phyloP scores from a whole-genome alignment of 2,888 invertebrate species.

The Enoplolaimus lenunculus region DNA sequence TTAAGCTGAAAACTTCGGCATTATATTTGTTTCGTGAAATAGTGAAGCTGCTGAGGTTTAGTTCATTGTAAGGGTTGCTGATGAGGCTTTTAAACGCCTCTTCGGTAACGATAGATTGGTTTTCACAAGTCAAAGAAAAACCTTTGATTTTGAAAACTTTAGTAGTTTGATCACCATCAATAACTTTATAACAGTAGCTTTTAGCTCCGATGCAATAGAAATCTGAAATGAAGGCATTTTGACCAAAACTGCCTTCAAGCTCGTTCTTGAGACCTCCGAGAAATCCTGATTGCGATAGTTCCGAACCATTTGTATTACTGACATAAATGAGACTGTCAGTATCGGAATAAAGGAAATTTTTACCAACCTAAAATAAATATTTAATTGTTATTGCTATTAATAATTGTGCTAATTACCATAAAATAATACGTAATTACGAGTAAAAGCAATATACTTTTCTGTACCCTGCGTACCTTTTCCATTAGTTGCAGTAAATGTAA shows the following conservation, averaged over 20 bases:
- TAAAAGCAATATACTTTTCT: too few relatives aligned
- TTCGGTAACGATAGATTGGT: too few relatives aligned
- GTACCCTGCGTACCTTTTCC: conserved; percentile 31
- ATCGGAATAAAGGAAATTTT: conserved; percentile 39
- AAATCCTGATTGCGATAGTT: not conserved
- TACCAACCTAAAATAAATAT: too few relatives aligned
- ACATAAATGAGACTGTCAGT: conserved; percentile 27
- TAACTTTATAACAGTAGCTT: conserved; percentile 10
- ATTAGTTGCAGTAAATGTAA: conserved; percentile 37
- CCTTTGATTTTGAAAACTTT: conserved; percentile 5
- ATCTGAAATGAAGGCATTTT: not conserved
- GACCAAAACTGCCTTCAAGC: not conserved
- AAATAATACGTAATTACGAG: too few relatives aligned
- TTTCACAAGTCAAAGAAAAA: not conserved
- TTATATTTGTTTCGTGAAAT: too few relatives aligned
- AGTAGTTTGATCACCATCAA: not conserved
- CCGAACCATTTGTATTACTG: not conserved
- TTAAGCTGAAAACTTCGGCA: too few relatives aligned
- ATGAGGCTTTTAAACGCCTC: too few relatives aligned
- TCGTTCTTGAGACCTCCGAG: conserved; percentile 1
- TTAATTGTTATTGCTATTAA: too few relatives aligned
- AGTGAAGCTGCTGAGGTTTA: too few relatives aligned
- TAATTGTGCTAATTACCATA: too few relatives aligned
- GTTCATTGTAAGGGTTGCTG: too few relatives aligned
- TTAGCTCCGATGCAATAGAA: not conserved